Conservation (phyloP, 2,113 vertebrate genomes). For the Hymenochirus boettgeri region DNA sequence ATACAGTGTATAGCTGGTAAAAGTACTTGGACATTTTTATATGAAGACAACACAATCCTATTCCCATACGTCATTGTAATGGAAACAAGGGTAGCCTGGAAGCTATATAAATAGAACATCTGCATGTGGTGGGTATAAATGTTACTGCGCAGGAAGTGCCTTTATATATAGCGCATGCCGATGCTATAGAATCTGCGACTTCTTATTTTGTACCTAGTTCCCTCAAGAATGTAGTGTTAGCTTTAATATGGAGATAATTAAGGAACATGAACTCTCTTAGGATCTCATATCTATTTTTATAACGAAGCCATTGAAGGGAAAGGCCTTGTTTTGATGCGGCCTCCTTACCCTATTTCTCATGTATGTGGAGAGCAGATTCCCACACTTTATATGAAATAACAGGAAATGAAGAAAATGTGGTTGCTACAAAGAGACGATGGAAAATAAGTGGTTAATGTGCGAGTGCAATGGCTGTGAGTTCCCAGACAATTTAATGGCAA, state of each 20-base stretch:
- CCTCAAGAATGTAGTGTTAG: not conserved
- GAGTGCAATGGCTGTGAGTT: constrained; percentile 56
- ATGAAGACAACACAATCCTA: not conserved
- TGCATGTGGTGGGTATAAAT: not conserved
- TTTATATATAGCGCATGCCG: not conserved
- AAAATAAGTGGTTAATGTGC: constrained; percentile 62
- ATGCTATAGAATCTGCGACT: not conserved
- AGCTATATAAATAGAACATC: not conserved
- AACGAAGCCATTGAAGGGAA: not conserved
- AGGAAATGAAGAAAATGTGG: constrained; percentile 27
- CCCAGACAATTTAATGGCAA: constrained; percentile 64
- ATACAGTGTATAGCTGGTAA: not conserved
- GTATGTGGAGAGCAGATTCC: constrained; percentile 22
- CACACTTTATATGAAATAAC: constrained; percentile 23
- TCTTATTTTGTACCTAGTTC: not conserved
- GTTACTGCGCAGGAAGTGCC: not conserved
- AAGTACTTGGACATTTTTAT: not conserved
- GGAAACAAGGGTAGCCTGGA: not conserved
- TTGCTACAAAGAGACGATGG: constrained; percentile 2
- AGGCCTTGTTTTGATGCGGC: constrained; percentile 14
- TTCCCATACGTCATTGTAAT: not conserved
- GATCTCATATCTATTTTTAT: constrained; percentile 6
- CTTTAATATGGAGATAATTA: constrained; percentile 9
- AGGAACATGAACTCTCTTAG: not conserved
- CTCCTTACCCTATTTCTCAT: constrained; percentile 29